Conservation (phyloP, 1,140 invertebrate species). For the Diachasmimorpha longicaudata region DNA sequence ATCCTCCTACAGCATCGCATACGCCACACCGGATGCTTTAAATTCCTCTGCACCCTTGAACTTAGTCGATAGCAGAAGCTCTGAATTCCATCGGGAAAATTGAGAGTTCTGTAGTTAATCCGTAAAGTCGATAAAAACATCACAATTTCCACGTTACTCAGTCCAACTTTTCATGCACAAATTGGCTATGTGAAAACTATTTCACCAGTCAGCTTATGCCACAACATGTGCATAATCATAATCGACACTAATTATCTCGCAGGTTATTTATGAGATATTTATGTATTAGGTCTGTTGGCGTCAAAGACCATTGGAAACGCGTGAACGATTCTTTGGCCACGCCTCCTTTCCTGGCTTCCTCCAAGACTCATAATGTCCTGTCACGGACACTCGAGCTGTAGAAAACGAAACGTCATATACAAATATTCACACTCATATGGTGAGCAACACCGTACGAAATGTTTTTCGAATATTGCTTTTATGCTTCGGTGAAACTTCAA, state of each 20-base stretch:
- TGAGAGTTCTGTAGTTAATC: neutral
- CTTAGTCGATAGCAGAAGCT: neutral
- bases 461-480: neutral
- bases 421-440: neutral
- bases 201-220: neutral
- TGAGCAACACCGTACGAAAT: neutral
- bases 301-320: conserved; percentile 6
- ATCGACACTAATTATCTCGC: conserved; percentile 15
- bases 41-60: neutral
- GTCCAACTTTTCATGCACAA: neutral
- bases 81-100: neutral
- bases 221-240: neutral
- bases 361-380: conserved; percentile 10
- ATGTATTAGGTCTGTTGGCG: conserved; percentile 41
- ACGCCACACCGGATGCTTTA: conserved; percentile 2
- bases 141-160: no score
- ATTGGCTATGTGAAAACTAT: neutral
- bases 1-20: neutral
- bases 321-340: conserved; percentile 2
- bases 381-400: neutral
- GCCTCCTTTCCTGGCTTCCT: neutral
- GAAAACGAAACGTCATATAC: neutral
- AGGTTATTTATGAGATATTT: conserved; percentile 51
- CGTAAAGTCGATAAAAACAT: neutral
- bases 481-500: neutral